Percentiles rank a stretch among this genome's conserved stretches.
phyloP scores from a whole-genome alignment of 2,113 vertebrate species.

The Salvelinus fontinalis region DNA sequence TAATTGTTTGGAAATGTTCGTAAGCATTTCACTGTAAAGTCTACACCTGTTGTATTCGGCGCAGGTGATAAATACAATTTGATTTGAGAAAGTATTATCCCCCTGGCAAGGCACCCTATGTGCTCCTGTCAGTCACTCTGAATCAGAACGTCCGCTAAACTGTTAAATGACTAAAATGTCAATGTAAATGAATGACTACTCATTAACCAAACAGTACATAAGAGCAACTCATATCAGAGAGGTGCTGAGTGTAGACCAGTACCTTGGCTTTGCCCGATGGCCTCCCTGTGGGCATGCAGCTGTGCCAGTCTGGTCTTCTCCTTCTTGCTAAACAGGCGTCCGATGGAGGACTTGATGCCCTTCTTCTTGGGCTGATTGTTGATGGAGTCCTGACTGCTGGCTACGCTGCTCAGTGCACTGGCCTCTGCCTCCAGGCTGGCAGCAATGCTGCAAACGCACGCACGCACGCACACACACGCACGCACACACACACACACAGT shows the following conservation, averaged over 20 bases:
- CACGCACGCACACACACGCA: not conserved
- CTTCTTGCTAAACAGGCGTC: conserved; percentile 97
- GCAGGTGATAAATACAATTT: no score
- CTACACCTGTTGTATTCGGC: no score
- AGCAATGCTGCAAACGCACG: conserved; percentile 78
- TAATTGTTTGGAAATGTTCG: no score
- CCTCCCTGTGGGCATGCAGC: conserved; percentile 81
- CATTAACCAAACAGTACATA: not conserved
- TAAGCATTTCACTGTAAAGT: no score
- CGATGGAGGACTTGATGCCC: conserved; percentile 98
- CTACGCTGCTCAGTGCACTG: conserved; percentile 88
- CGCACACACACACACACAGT: not conserved
- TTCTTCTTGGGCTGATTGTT: conserved; percentile 99
- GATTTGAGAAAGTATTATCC: no score
- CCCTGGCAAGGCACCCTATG: no score
- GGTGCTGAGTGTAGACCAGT: not conserved
- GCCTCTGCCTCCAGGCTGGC: conserved; percentile 88
- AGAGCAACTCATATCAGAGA: not conserved
- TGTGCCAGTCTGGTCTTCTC: conserved; percentile 93
- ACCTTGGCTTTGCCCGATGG: conserved; percentile 71
- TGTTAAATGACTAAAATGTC: no score
- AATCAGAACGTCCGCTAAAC: no score
- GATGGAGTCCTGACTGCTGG: conserved; percentile 96
- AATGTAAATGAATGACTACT: not conserved
- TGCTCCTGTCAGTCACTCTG: no score